Conservation (phyloP, 1,140 invertebrate species). For the Copidosoma floridanum region DNA sequence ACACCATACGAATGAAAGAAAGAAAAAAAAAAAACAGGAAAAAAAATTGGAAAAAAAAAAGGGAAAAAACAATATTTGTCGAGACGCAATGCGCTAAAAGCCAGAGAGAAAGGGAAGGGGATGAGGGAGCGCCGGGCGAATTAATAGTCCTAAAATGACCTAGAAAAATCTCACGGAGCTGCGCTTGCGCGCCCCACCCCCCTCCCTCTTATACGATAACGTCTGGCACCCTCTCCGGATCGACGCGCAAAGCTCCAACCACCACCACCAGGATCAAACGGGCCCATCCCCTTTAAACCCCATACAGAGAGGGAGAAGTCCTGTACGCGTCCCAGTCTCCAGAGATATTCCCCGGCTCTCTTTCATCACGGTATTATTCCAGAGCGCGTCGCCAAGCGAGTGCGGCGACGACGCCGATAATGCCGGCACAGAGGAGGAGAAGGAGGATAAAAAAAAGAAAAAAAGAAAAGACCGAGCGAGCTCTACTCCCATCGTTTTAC, state of each 20-base stretch:
- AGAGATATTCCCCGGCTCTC: neutral
- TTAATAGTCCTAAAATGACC: slow-evolving; percentile 27
- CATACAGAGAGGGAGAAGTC: too few species aligned
- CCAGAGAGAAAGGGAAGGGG: neutral
- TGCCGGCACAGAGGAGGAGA: neutral
- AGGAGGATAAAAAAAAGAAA: neutral
- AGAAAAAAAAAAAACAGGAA: too few species aligned
- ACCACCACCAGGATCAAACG: neutral
- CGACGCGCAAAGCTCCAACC: too few species aligned
- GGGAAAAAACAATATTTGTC: too few species aligned
- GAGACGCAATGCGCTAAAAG: too few species aligned
- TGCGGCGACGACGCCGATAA: neutral
- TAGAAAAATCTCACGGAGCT: slow-evolving; percentile 12
- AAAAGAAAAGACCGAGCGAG: neutral
- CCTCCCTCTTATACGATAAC: too few species aligned
- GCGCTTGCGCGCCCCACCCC: too few species aligned
- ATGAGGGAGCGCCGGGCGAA: neutral
- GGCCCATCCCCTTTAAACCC: slow-evolving; percentile 13
- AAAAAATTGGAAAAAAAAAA: too few species aligned
- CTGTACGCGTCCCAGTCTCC: too few species aligned
- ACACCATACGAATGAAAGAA: slow-evolving; percentile 10
- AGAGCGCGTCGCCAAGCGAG: neutral
- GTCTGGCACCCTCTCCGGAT: too few species aligned
- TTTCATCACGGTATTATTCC: neutral
- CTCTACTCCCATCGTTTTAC: slow-evolving; percentile 8